These are phyloP conservation scores for Crossoptilon crossoptilon DNA, from an alignment of 2,797 vertebrate genomes.

Conservation along the genomic window DNA sequence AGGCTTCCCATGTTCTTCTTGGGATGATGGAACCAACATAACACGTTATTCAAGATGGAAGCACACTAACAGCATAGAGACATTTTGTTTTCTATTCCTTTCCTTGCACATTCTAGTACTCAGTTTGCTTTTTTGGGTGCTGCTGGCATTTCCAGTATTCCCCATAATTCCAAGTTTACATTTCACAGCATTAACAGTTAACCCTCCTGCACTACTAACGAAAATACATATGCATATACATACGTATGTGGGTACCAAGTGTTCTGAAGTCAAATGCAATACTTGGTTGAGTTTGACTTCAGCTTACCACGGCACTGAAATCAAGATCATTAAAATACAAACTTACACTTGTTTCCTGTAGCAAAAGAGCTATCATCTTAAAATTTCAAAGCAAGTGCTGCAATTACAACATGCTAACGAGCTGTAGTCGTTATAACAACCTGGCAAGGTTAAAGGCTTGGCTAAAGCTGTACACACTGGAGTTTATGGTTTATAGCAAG, in stretches of 20 bases:
- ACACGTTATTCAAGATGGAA: background rate
- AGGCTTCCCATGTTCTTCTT: background rate
- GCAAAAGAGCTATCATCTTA: background rate
- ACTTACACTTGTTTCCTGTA: background rate
- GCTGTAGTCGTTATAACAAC: background rate
- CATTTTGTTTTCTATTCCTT: background rate
- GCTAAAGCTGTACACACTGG: background rate
- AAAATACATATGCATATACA: background rate
- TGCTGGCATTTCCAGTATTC: background rate
- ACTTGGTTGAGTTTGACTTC: background rate
- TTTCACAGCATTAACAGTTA: background rate
- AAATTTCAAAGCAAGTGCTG: background rate
- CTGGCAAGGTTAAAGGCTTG: background rate
- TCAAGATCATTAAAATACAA: background rate
- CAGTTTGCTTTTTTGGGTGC: background rate
- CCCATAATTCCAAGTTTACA: background rate
- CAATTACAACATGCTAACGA: background rate
- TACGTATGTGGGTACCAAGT: background rate
- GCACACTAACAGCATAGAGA: background rate
- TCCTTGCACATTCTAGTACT: background rate
- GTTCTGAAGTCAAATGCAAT: background rate
- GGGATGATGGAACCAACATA: background rate
- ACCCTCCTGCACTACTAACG: background rate
- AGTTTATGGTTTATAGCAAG: background rate
- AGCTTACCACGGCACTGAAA: background rate